Base-by-base conservation (phyloP, 2,113 vertebrate species). In the Brachypteracias leptosomus region DNA sequence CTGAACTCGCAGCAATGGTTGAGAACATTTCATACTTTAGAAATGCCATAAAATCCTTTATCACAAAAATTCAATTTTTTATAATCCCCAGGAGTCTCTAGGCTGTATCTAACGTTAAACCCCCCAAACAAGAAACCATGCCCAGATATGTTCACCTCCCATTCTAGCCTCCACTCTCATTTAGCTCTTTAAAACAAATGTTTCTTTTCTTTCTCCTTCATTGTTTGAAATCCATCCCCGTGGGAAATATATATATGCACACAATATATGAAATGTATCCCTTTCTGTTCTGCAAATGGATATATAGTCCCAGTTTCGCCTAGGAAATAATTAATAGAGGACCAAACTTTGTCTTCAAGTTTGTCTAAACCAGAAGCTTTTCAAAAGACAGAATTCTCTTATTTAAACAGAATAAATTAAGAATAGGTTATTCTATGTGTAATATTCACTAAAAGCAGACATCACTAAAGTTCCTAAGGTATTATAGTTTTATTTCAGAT, bases 21-120 rank as follows among this genome's bases (percentile, higher is more conserved):
- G 80, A 93, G 76, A 95, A 95, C 61, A 89, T 91, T 92, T 92
- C 84, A 86, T 88, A 95, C 89, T 96, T 91, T 57, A 73, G 62
- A 96, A 96, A 95, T 78, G 52, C 77, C 77, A 85, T 74, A 89
- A 93, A 97, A 95, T 82, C 88, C 59, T 89, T 57, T 66, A 95
- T 94, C 65, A 90, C 25, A 85, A 85, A 88, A 94, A 81, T 79
- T 75, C 83, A 81, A n/a, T 94, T 93, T 92, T 92, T 92, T 75
- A 33, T 70, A 90, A 97, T 93, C 84, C 25, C 61, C 90, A 93
- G 25, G 74, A 94, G 70, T 88, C 72, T 85, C 35, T 62, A 72
- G 86, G 83, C 82, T 85, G n/a, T 81, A 81, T 92, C 61, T 86
- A 86, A 89, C 88, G 87, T 62, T 82, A 90, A 93, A 96, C 11